phyloP scores from a whole-genome alignment of 1,140 invertebrate species.

The Piezodorus guildinii region DNA sequence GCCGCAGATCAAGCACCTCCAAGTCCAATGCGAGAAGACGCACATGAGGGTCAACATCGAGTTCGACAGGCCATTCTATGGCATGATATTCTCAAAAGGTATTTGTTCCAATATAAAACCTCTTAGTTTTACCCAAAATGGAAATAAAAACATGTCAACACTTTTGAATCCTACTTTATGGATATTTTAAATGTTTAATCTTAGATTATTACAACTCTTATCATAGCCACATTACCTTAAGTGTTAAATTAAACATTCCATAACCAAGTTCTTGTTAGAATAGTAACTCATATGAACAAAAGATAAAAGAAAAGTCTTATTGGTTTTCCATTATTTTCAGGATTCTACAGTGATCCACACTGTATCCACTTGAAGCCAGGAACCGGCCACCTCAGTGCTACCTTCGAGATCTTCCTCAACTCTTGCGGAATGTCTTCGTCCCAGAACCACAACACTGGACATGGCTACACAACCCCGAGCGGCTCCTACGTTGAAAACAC shows the following conservation, averaged over 20 bases:
- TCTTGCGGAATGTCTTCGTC: constrained; percentile 84
- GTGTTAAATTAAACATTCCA: too few relatives aligned
- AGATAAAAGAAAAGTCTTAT: not conserved
- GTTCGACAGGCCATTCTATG: constrained; percentile 89
- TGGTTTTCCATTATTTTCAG: constrained; percentile 19
- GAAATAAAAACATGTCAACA: too few relatives aligned
- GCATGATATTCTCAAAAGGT: constrained; percentile 86
- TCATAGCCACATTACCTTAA: too few relatives aligned
- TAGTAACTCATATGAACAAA: too few relatives aligned
- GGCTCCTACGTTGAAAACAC: constrained; percentile 92
- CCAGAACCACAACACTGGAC: constrained; percentile 69
- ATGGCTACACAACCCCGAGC: constrained; percentile 68
- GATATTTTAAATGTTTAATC: too few relatives aligned
- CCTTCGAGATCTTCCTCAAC: constrained; percentile 83
- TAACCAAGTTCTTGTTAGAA: too few relatives aligned
- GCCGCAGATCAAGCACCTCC: constrained; percentile 80
- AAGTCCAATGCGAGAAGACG: constrained; percentile 90
- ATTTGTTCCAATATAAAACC: constrained; percentile 13
- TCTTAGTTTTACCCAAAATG: too few relatives aligned
- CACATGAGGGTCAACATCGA: constrained; percentile 84
- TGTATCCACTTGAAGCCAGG: constrained; percentile 84
- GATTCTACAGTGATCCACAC: constrained; percentile 70
- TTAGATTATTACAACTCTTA: too few relatives aligned
- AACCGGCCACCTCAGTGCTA: constrained; percentile 68
- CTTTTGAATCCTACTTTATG: too few relatives aligned